Percentiles rank a stretch among this genome's conserved stretches.
These are phyloP conservation scores for Calameuta pallipes DNA, from an alignment of 2,888 invertebrate species.

Conservation along the genomic window DNA sequence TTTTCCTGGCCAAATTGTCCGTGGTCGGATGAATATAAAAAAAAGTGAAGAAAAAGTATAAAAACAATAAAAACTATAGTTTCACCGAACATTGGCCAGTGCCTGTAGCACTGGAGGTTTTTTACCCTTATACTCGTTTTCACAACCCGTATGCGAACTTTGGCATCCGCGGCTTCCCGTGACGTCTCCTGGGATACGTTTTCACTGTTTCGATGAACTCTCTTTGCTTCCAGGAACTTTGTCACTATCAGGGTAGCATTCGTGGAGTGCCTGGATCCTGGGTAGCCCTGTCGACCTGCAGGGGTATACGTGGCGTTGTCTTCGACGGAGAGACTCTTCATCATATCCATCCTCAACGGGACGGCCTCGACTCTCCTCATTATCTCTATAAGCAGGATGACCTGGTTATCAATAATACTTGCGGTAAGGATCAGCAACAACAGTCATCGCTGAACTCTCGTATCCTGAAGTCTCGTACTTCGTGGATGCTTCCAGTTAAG, in stretches of 20 bases:
- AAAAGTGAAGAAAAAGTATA: neutral
- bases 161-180: neutral
- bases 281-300: constrained; percentile 88
- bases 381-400: constrained; percentile 77
- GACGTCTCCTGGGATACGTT: constrained; percentile 31
- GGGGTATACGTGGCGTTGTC: constrained; percentile 80
- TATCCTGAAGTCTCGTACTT: constrained; percentile 1
- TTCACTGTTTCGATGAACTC: constrained; percentile 69
- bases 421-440: constrained; percentile 67
- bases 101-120: neutral
- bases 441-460: neutral
- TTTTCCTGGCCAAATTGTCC: neutral
- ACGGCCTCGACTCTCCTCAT: constrained; percentile 69
- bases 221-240: constrained; percentile 73
- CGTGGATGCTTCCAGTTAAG: constrained; percentile 1
- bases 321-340: constrained; percentile 82
- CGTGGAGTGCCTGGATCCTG: constrained; percentile 78
- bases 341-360: constrained; percentile 74
- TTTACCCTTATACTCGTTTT: neutral
- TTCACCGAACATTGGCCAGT: neutral
- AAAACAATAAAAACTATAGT: neutral
- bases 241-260: constrained; percentile 83
- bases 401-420: constrained; percentile 70
- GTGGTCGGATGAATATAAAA: neutral
- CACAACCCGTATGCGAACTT: neutral